Evolutionary conservation across 2,113 vertebrate genomes (phyloP).

Genomic region (Tachysurus fulvidraco): DNA sequence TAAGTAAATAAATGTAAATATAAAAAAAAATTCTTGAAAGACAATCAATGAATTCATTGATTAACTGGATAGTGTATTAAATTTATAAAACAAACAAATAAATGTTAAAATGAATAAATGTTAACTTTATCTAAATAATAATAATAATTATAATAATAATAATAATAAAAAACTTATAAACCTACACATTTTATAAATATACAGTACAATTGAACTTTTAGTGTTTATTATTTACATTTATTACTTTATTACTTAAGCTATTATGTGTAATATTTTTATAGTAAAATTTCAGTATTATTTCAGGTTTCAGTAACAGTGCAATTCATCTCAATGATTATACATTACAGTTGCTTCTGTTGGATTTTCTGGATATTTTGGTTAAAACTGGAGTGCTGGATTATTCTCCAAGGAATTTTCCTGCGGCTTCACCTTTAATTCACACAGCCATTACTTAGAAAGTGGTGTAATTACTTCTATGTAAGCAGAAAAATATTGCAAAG

Average conservation of each 20-base stretch:
- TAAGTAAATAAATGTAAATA: neutral
- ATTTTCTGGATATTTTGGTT: neutral
- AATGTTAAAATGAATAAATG: neutral
- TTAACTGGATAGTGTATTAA: too few relatives aligned
- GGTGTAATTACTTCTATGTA: constrained; percentile 45
- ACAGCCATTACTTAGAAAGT: constrained; percentile 17
- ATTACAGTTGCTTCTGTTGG: neutral
- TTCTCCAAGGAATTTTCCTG: constrained; percentile 44
- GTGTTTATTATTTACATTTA: neutral
- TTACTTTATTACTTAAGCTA: too few relatives aligned
- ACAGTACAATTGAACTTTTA: neutral
- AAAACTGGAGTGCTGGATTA: neutral
- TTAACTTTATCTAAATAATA: neutral
- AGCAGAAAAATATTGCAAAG: constrained; percentile 10
- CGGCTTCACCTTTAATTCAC: constrained; percentile 8
- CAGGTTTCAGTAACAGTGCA: neutral
- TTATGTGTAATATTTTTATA: neutral
- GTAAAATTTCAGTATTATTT: neutral
- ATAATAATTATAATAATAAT: too few relatives aligned
- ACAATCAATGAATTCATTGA: too few relatives aligned
- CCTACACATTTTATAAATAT: too few relatives aligned
- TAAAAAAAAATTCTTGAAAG: neutral
- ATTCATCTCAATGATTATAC: neutral
- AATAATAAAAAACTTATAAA: too few relatives aligned
- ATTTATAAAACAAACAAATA: neutral